phyloP scores from a whole-genome alignment of 2,888 invertebrate species.

The Erebia palarica region DNA sequence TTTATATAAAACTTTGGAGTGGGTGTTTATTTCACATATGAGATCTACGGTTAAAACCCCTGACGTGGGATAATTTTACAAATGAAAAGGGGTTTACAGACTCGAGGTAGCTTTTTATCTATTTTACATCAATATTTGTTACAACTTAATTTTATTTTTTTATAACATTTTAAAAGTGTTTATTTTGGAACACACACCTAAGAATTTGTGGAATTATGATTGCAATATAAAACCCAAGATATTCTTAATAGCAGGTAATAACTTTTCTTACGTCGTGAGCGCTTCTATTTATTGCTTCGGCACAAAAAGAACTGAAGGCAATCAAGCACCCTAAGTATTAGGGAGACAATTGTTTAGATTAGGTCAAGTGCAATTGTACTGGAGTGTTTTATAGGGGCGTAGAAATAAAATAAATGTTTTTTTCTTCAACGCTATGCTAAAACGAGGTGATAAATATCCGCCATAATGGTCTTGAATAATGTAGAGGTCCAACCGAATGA shows the following conservation, averaged over 20 bases:
- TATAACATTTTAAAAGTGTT: too few relatives aligned
- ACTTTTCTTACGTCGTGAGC: not conserved
- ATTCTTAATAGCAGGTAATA: not conserved
- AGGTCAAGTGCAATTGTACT: conserved; percentile 17
- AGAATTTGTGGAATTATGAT: too few relatives aligned
- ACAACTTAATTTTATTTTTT: too few relatives aligned
- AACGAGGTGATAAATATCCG: conserved; percentile 13
- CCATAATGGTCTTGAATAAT: conserved; percentile 20
- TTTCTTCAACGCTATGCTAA: conserved; percentile 10
- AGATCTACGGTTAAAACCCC: conserved; percentile 5
- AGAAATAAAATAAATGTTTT: conserved; percentile 13
- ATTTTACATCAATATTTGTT: too few relatives aligned
- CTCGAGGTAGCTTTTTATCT: too few relatives aligned
- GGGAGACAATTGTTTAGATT: conserved; percentile 12
- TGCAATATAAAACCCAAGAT: not conserved
- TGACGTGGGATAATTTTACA: not conserved
- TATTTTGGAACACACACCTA: too few relatives aligned
- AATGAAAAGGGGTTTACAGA: not conserved
- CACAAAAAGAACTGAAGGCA: conserved; percentile 8
- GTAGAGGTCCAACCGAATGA: not conserved
- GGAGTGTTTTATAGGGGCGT: conserved; percentile 16
- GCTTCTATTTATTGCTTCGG: conserved; percentile 4
- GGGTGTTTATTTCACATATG: conserved; percentile 28
- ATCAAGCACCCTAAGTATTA: conserved; percentile 6
- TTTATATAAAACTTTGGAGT: conserved; percentile 34